Evolutionary conservation across 2,888 invertebrate species (phyloP).

Genomic region (Euzetes globulus): DNA sequence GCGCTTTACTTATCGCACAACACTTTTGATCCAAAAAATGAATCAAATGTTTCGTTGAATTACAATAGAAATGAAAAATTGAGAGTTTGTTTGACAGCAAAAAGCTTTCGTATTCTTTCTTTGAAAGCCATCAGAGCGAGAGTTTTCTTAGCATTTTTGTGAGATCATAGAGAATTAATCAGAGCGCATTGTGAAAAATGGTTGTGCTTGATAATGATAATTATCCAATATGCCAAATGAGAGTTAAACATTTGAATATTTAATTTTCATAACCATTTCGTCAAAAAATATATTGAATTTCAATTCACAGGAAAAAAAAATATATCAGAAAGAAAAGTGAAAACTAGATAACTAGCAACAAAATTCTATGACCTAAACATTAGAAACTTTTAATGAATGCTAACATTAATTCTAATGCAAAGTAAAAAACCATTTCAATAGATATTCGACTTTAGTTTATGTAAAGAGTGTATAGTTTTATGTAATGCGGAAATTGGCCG

Average conservation of each 20-base stretch:
- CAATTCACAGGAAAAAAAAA: background rate
- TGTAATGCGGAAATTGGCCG: conserved; percentile 14
- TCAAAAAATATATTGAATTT: background rate
- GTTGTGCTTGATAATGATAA: no score
- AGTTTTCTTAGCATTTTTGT: no score
- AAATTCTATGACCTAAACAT: background rate
- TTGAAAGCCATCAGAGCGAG: no score
- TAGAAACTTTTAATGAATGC: background rate
- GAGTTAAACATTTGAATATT: no score
- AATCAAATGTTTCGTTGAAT: background rate
- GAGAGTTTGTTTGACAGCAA: background rate
- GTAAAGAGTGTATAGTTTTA: background rate
- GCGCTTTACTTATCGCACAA: background rate
- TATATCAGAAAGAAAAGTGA: background rate
- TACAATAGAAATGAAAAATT: background rate
- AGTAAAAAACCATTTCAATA: background rate
- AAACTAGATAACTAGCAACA: background rate
- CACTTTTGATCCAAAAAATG: no score
- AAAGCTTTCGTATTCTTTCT: background rate
- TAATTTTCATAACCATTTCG: no score
- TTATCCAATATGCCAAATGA: no score
- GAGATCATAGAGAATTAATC: no score
- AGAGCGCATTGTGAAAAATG: no score
- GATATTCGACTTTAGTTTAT: background rate
- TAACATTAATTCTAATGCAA: background rate